Evolutionary conservation across 2,888 invertebrate genomes (phyloP).

Genomic region (Ferrisia virgata): DNA sequence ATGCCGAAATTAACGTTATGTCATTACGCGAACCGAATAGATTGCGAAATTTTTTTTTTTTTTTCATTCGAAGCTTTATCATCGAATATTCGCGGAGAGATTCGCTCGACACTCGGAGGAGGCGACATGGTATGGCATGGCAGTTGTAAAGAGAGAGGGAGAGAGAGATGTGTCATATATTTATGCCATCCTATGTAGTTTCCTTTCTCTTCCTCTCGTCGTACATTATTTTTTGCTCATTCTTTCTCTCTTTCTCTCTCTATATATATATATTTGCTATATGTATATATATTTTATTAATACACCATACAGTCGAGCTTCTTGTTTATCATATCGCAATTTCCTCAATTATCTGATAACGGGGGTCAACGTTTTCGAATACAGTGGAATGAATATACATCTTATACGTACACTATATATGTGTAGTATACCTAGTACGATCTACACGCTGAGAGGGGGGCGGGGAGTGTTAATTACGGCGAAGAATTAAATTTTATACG

Average conservation of each 20-base stretch:
- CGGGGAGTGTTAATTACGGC: background rate
- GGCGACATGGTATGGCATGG: too few relatives aligned
- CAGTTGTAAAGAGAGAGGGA: too few relatives aligned
- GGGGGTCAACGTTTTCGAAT: background rate
- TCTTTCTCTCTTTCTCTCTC: too few relatives aligned
- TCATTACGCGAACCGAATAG: background rate
- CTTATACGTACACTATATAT: too few relatives aligned
- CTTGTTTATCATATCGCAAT: slow-evolving; percentile 4
- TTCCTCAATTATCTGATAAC: slow-evolving; percentile 14
- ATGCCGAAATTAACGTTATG: background rate
- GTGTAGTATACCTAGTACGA: too few relatives aligned
- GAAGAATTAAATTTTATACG: background rate
- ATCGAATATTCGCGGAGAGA: background rate
- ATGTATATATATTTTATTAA: too few relatives aligned
- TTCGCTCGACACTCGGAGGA: background rate
- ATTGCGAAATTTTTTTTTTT: background rate
- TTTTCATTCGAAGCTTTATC: too few relatives aligned
- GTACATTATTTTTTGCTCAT: too few relatives aligned
- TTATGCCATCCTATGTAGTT: background rate
- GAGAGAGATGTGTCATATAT: background rate
- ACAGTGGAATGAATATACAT: background rate
- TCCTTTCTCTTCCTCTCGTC: background rate
- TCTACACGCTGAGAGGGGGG: background rate
- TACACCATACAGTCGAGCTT: background rate
- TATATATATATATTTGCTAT: too few relatives aligned